phyloP scores from a whole-genome alignment of 2,797 vertebrate genomes.

The Neopelma chrysocephalum region DNA sequence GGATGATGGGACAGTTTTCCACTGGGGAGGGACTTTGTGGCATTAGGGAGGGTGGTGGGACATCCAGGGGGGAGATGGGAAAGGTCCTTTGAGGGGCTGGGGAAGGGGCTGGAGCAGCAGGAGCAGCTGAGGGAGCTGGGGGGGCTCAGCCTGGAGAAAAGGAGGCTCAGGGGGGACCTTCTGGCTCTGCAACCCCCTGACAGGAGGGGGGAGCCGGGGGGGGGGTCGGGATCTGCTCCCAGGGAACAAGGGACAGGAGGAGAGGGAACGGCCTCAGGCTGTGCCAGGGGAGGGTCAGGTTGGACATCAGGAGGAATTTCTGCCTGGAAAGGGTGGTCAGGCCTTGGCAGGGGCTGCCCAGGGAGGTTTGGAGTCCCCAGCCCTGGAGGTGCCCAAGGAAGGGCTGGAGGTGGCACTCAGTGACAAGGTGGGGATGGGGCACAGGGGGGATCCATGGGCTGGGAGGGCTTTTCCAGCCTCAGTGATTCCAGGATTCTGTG shows the following conservation, averaged over 20 bases:
- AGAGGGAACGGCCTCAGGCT: rapidly evolving
- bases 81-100: not conserved
- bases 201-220: not conserved
- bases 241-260: not conserved
- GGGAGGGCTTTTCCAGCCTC: not conserved
- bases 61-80: not conserved
- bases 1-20: too few species aligned
- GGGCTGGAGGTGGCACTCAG: rapidly evolving
- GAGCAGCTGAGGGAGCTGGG: not conserved
- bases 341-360: not conserved
- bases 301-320: not conserved
- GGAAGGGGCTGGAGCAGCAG: not conserved
- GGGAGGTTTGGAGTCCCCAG: not conserved
- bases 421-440: not conserved
- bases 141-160: not conserved
- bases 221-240: not conserved
- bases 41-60: not conserved
- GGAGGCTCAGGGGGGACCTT: not conserved
- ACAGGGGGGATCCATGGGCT: rapidly evolving
- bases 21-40: not conserved
- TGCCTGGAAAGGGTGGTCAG: rapidly evolving
- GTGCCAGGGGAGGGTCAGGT: not conserved
- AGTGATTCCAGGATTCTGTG: not conserved
- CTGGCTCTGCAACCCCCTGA: not conserved
- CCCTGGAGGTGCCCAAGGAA: not conserved